Conservation (phyloP, 2,888 invertebrate species). For the Serrognathus titanus region DNA sequence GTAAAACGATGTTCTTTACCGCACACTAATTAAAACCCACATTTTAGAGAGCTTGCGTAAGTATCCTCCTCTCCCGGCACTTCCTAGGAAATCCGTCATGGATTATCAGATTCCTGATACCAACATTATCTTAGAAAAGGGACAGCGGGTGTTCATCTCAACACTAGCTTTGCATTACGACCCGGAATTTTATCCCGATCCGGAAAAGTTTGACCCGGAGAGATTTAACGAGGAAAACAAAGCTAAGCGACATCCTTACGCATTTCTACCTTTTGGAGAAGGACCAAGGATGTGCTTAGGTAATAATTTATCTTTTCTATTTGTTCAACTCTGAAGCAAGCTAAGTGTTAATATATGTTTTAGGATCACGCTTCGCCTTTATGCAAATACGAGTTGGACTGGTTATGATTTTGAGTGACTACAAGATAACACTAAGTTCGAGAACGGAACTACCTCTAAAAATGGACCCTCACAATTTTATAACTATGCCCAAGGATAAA, state of each 20-base stretch:
- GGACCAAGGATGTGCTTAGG: background rate
- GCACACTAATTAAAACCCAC: no score
- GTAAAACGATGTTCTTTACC: conserved; percentile 34
- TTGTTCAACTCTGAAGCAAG: background rate
- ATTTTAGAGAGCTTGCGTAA: conserved; percentile 4
- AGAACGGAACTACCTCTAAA: conserved; percentile 11
- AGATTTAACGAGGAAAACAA: background rate
- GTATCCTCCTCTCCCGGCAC: conserved; percentile 44
- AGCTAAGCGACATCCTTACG: background rate
- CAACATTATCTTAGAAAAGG: background rate
- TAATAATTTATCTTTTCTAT: background rate
- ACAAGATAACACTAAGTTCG: background rate
- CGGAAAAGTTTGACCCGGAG: background rate
- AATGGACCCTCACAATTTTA: conserved; percentile 3
- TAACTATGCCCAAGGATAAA: conserved; percentile 5
- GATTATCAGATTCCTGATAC: background rate
- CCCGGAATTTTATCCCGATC: background rate
- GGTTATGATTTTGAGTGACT: background rate
- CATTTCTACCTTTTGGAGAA: background rate
- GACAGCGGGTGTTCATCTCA: background rate
- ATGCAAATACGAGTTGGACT: background rate
- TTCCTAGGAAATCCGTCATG: conserved; percentile 23
- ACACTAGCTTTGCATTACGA: background rate
- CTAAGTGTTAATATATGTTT: background rate
- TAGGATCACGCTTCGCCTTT: background rate